Evolutionary conservation across 1,140 invertebrate species (phyloP).

Genomic region (Ceratina calcarata): DNA sequence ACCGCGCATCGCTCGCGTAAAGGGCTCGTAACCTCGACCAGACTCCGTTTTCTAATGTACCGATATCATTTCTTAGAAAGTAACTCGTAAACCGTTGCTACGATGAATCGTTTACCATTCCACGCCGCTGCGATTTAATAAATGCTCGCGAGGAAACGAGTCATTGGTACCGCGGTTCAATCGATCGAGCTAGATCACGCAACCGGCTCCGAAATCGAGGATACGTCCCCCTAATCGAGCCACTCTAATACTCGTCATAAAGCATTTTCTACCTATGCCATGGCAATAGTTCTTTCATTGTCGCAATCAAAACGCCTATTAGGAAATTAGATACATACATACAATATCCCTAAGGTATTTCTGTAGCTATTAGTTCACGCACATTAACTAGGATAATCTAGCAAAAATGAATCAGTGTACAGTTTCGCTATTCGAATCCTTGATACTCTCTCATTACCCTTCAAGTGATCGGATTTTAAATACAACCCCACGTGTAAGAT

Average conservation of each 20-base stretch:
- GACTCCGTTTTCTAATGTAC: slow-evolving; percentile 40
- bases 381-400: not conserved
- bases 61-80: slow-evolving; percentile 44
- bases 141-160: slow-evolving; percentile 38
- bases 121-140: slow-evolving; percentile 45
- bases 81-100: slow-evolving; percentile 37
- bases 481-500: too few relatives aligned
- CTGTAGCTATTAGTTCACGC: not conserved
- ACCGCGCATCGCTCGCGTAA: slow-evolving; percentile 31
- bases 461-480: too few relatives aligned
- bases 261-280: not conserved
- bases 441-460: too few relatives aligned
- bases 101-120: slow-evolving; percentile 47
- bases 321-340: not conserved
- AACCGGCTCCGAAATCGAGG: not conserved
- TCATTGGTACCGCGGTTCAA: slow-evolving; percentile 26
- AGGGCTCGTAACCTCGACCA: slow-evolving; percentile 43
- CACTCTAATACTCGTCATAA: not conserved
- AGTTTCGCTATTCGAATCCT: too few relatives aligned
- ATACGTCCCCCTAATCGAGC: not conserved
- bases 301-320: not conserved
- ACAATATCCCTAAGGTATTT: not conserved
- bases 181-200: slow-evolving; percentile 25
- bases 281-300: not conserved
- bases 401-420: too few relatives aligned